Evolutionary conservation across 2,797 vertebrate species (phyloP), one percentile per base, ranked within the genome.

Genomic region (Lutjanus argentimaculatus): DNA sequence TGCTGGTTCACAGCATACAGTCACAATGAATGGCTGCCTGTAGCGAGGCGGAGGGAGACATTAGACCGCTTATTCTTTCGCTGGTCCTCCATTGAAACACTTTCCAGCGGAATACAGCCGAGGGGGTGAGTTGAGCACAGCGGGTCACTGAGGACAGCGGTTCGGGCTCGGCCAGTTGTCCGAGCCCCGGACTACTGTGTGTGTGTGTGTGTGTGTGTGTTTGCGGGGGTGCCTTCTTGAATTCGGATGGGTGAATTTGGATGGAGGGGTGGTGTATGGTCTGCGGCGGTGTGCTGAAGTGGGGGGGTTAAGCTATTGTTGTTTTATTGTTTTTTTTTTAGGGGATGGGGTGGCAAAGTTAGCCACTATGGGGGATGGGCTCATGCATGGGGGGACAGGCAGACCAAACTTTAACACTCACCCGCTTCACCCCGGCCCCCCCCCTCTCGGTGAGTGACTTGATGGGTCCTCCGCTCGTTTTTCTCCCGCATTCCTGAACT

Each of bases 21-120:
- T 95, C 93, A 95, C 96, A 96, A 96, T 97, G 97, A 97, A 97
- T 96, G 97, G 96, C 95, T 95, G 95, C 96, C 94, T 93, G 96
- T 95, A 94, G 94, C 95, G 92, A 93, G 92, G 93, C 93, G 90
- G 90, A 93, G 93, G 91, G 91, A 94, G 85, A 93, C 85, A 83
- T 83, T 75, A 64, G 52, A 72, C 89, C 62, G 85, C 86, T 84
- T 61, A 90, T 82, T 81, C 89, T 63, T 63, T 75, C 53, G 73
- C 83, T 43, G 87, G 85, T 90, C 90, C 93, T 89, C 91, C 90
- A 91, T 87, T 90, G 84, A 92, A 90, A 87, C 91, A 84, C 88
- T 92, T 89, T 91, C 78, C 90, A 86, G 85, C 91, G 89, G 94
- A 93, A 93, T 42, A 82, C 88, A 67, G 86, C 80, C 69, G 80